Conservation (phyloP, 2,113 vertebrate species). For the Mirounga angustirostris region DNA sequence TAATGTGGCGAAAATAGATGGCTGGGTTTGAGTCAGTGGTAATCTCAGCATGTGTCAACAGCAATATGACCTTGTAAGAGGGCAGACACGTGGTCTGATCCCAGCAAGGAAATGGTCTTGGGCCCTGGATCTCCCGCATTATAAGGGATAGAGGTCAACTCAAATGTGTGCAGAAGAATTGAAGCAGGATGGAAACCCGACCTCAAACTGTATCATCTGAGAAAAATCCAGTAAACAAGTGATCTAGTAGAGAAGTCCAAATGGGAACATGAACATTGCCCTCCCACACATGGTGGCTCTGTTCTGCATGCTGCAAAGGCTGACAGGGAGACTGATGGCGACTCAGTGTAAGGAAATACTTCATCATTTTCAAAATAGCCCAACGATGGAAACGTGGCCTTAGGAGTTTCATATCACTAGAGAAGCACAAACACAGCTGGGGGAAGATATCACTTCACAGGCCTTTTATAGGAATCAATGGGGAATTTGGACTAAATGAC, state of each 20-base stretch:
- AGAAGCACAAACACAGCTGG: too few species aligned
- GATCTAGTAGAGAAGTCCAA: background rate
- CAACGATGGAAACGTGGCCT: background rate
- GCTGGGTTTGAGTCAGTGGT: background rate
- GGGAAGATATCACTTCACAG: background rate
- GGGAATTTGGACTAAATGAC: background rate
- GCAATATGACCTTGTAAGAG: background rate
- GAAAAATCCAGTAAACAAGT: background rate
- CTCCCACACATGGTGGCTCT: background rate
- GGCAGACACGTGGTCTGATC: background rate
- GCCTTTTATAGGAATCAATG: background rate
- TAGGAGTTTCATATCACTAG: background rate
- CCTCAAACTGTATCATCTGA: background rate
- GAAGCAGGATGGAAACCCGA: background rate
- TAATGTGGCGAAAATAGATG: background rate
- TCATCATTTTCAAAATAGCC: background rate
- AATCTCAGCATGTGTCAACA: background rate
- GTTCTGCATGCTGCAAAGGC: background rate
- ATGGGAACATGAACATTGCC: too few species aligned
- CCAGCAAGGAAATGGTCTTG: background rate
- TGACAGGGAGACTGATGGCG: background rate
- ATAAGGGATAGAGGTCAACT: background rate
- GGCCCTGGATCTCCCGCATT: background rate
- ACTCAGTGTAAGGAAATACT: background rate
- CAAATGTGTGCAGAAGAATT: conserved; percentile 2